A percentile compares a stretch with the other conserved stretches of the same genome.
These are phyloP conservation scores for Circaetus cinerascens DNA, from an alignment of 2,113 vertebrate genomes.

Conservation along the genomic window DNA sequence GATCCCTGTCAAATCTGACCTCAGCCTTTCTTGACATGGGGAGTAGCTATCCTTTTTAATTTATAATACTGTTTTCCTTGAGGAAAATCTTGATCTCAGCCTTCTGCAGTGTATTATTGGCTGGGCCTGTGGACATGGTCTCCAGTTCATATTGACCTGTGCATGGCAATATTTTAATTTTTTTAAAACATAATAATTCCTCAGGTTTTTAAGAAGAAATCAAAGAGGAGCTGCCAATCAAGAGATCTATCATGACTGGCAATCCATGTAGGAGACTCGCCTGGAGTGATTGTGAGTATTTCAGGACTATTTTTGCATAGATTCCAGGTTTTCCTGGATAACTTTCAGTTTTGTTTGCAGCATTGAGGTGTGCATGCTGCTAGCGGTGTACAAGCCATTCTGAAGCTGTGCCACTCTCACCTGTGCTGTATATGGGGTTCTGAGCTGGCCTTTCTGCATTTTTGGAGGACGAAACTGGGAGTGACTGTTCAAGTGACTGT, in stretches of 20 bases:
- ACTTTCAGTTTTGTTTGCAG: background rate
- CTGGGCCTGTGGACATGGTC: background rate
- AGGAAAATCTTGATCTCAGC: background rate
- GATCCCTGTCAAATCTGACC: background rate
- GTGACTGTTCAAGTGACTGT: background rate
- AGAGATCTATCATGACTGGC: background rate
- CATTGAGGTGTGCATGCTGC: background rate
- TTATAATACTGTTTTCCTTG: background rate
- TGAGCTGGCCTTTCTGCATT: background rate
- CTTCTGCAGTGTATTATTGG: background rate
- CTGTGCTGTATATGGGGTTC: background rate
- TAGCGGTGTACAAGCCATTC: background rate
- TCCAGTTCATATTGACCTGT: background rate
- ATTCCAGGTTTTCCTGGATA: background rate
- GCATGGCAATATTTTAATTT: background rate
- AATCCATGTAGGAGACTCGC: background rate
- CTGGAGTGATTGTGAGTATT: constrained; percentile 50
- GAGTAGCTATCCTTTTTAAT: background rate
- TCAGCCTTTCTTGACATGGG: background rate
- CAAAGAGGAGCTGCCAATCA: background rate
- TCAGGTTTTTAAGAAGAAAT: constrained; percentile 21
- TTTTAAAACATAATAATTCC: background rate
- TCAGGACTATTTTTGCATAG: background rate
- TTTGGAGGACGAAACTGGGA: background rate
- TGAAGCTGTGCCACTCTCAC: background rate